Base-by-base conservation (phyloP, 1,140 invertebrate genomes). In the Drosophila elegans region DNA sequence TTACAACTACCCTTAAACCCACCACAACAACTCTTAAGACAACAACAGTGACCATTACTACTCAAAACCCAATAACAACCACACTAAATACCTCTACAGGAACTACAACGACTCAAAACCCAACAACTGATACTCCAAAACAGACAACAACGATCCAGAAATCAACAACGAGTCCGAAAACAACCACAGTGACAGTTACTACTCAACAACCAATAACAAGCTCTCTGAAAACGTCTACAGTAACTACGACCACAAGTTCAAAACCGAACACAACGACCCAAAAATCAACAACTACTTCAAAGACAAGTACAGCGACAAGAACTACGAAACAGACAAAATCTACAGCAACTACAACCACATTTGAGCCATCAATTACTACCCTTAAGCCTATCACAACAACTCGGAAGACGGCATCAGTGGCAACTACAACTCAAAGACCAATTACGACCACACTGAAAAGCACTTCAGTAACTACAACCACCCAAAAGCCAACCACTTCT, bases 291-390 rank as follows among this genome's bases (percentile, higher is more conserved):
- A 41, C 25, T 4, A 49, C 34, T 10, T 12, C 54, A 3, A 21
- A 21, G 16, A 21, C 16, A 21, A 21, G 16, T 21, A 21, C 16
- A 21, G 16, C 16, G 1, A 21, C 16, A 21, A 21, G 16, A 21
- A 21, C 16, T 21, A 21, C 16, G 16, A 21, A 21, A 21, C 3
- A 46, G 3, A 36, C 62, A 46, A 46, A 54, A 5, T 55, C 72
- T 16, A 67, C 56, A 21, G n/a, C 42, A 6, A 42, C 59, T 10
- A 93, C 94, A 60, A 93, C 94, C 79, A 94, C 94, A 27, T 5
- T 4, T 13, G 13, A 42, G 13, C 21, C 56, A 1, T 41, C 32
- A 11, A 21, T 32, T n/a, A 36, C 49, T 13, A 34, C 49, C 16
- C 21, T 11, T 5, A 53, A 32, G 3, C 10, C 16, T 4, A 34